Evolutionary conservation across 2,888 invertebrate species (phyloP), one percentile per base, ranked within the genome.

Genomic region (Zygogramma bicolorata): DNA sequence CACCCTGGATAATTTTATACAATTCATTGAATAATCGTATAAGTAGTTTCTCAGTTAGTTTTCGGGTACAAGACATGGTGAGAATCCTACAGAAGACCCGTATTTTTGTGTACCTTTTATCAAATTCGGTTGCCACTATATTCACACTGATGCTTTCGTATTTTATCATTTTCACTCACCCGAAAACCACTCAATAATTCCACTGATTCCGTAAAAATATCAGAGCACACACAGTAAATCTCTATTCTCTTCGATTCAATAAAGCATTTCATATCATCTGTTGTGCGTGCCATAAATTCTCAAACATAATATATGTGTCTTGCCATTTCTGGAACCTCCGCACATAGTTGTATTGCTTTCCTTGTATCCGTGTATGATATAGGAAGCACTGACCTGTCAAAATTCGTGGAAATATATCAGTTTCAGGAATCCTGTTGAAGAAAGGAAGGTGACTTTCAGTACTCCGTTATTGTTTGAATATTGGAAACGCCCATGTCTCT

Each of bases 381-480:
- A 53, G 25, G 53, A 27, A 53, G 53, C 53, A 53, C 53, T 53
- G 53, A 53, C 53, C 53, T 53, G 27, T 53, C 53, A 25, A 53
- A 53, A 53, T 25, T 10, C 53, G n/a, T 0, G 53, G 53, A 25
- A 53, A 53, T 53, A 53, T 53, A 27, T 53, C 53, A 53, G 53
- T 46, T 46, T 46, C 20, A 3, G 46, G 20, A 46, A 46, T 20
- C 20, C 8, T 4, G 53, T 25, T 13, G 7, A 6, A 53, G 25
- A 53, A n/a, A n/a, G 22, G 53, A 53, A 15, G 53, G n/a, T 25
- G 5, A n/a, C 53, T 53, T 27, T 53, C 46, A 53, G 53, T n/a
- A 22, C 6, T 27, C 22, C 25, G 15, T 25, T 27, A 27, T 53
- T 22, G 15, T n/a, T n/a, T 53, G 53, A 53, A 53, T 53, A 53